Percentiles rank a stretch among this genome's conserved stretches.
phyloP scores from a whole-genome alignment of 2,113 vertebrate genomes.

The Trematocara nigrifrons region DNA sequence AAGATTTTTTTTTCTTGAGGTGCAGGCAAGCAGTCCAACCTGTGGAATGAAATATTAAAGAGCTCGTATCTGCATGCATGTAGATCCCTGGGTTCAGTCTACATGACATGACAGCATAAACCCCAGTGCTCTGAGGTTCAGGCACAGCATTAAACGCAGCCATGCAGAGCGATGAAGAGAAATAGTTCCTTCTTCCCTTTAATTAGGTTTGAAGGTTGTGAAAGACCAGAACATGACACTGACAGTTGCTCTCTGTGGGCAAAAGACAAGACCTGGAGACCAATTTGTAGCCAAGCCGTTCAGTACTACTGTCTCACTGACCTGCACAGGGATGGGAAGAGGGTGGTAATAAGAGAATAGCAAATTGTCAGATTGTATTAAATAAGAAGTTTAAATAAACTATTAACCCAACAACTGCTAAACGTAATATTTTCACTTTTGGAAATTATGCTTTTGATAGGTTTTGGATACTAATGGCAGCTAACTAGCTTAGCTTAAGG shows the following conservation, averaged over 20 bases:
- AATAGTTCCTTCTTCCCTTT: slow-evolving; percentile 24
- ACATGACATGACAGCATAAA: slow-evolving; percentile 36
- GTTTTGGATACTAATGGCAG: background rate
- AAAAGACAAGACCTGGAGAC: slow-evolving; percentile 33
- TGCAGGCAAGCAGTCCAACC: slow-evolving; percentile 38
- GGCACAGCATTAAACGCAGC: slow-evolving; percentile 13
- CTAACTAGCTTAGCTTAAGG: background rate
- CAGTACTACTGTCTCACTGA: slow-evolving; percentile 11
- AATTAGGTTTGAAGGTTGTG: slow-evolving; percentile 62
- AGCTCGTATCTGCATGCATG: slow-evolving; percentile 46
- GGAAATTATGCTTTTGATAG: background rate
- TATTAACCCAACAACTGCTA: background rate
- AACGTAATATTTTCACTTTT: background rate
- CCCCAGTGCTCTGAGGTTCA: slow-evolving; percentile 7
- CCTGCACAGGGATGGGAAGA: background rate
- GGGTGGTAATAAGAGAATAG: background rate
- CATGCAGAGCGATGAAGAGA: slow-evolving; percentile 30
- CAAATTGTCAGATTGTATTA: background rate
- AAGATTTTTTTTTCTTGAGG: slow-evolving; percentile 4
- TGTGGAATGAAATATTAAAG: slow-evolving; percentile 66
- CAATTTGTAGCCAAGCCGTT: slow-evolving; percentile 58
- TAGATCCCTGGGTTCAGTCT: slow-evolving; percentile 10
- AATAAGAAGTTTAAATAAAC: background rate
- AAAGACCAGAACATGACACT: slow-evolving; percentile 43
- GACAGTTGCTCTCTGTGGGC: slow-evolving; percentile 39